phyloP scores from a whole-genome alignment of 1,140 invertebrate genomes.

The Drosophila orosa region DNA sequence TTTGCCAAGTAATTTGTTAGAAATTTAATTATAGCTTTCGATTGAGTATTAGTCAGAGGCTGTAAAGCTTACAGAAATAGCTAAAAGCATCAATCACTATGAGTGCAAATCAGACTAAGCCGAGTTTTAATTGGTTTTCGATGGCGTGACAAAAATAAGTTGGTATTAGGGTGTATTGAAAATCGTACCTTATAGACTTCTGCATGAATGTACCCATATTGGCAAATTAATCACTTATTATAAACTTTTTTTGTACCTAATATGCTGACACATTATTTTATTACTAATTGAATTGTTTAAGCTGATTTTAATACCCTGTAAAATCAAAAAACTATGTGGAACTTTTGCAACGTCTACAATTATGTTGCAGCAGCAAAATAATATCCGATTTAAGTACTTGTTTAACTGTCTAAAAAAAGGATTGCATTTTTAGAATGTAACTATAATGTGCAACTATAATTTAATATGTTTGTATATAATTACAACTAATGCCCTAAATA shows the following conservation, averaged over 20 bases:
- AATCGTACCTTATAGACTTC: too few species aligned
- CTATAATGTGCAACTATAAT: too few species aligned
- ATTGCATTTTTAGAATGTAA: neutral
- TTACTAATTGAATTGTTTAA: neutral
- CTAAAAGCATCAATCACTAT: slow-evolving; percentile 8
- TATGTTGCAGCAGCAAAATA: too few species aligned
- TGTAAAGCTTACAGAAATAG: slow-evolving; percentile 13
- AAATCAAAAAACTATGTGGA: neutral
- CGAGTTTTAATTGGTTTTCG: neutral
- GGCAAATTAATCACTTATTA: too few species aligned
- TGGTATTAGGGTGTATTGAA: neutral
- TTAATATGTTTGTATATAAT: too few species aligned
- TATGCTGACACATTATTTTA: neutral
- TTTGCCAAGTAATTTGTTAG: neutral
- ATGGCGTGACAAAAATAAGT: neutral
- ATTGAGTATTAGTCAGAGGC: slow-evolving; percentile 15
- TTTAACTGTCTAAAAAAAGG: too few species aligned
- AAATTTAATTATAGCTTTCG: slow-evolving; percentile 4
- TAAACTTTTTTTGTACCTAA: too few species aligned
- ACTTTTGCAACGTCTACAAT: too few species aligned
- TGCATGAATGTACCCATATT: too few species aligned
- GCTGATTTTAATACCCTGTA: neutral
- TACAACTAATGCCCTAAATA: too few species aligned
- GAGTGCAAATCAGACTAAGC: neutral
- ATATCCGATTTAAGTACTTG: too few species aligned